Base-by-base conservation (phyloP, 2,797 vertebrate species). In the Fratercula arctica region DNA sequence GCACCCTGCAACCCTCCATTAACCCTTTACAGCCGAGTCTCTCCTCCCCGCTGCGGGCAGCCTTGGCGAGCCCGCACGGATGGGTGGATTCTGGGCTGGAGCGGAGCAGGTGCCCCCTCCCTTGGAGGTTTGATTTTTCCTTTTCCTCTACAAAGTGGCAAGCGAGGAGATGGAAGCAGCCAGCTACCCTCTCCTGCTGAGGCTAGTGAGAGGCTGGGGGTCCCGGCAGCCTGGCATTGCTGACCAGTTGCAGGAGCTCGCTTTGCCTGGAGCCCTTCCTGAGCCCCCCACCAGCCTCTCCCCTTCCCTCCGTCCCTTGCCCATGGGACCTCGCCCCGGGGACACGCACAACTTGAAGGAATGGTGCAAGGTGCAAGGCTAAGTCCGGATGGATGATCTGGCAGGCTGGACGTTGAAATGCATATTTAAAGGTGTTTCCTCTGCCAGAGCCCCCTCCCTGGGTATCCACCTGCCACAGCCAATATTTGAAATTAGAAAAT, bases 301-400 rank as follows among this genome's bases (percentile, higher is more conserved):
- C 37, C 70, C 33, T 24, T 6, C n/a, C 31, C 10, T 3, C 18
- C 13, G 56, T 39, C 10, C 59, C 69, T 28, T 46, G 35, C 24
- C 17, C 14, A 16, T 23, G 2, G 10, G 3, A 11, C 25, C 56
- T 81, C 28, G 2, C 48, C 69, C 63, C 41, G 16, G 51, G 26
- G 33, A 67, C 28, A 41, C 13, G 1, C 6, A 10, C 23, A 18
- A 9, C 29, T 14, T 4, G 15, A 15, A 14, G 50, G 13, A 79
- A 12, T 0, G 11, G 33, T n/a, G 31, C 3, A 8, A 41, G 25
- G 31, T n/a, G n/a, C n/a, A n/a, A n/a, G n/a, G n/a, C 59, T 16
- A 13, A 64, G 28, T 20, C 50, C 74, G 17, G 66, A 61, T 10
- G 31, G 39, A 12, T 68, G 87, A 17, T 10, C 11, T 12, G n/a